A percentile compares a stretch with the other conserved stretches of the same genome.
These are phyloP conservation scores for Eupleurogrammus muticus DNA, from an alignment of 2,797 vertebrate genomes.

Conservation along the genomic window DNA sequence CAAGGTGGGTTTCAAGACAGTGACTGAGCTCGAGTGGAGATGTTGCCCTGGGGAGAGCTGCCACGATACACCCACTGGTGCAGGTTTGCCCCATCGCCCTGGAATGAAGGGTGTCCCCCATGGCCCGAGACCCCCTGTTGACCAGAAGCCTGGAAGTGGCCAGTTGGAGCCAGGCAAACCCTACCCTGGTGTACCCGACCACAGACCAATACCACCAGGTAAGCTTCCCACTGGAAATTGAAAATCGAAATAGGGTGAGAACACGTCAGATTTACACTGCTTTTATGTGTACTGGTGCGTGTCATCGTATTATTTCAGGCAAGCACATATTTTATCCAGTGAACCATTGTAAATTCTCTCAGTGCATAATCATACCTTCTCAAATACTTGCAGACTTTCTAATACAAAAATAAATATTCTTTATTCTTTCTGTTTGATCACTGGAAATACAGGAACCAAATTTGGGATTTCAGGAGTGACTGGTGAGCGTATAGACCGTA, in stretches of 20 bases:
- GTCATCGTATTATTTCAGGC: neutral
- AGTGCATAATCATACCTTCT: neutral
- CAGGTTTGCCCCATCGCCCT: slow-evolving; percentile 80
- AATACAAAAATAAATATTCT: neutral
- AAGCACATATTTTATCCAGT: neutral
- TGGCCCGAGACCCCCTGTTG: slow-evolving; percentile 79
- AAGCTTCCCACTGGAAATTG: slow-evolving; percentile 76
- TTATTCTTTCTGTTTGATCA: neutral
- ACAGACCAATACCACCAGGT: slow-evolving; percentile 77
- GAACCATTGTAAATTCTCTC: neutral
- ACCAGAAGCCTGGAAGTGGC: slow-evolving; percentile 77
- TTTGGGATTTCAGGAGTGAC: slow-evolving; percentile 83
- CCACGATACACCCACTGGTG: slow-evolving; percentile 86
- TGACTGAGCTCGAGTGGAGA: slow-evolving; percentile 95
- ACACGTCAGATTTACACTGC: neutral
- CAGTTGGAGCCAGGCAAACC: slow-evolving; percentile 81
- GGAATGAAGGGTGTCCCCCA: slow-evolving; percentile 86
- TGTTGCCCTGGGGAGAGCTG: slow-evolving; percentile 96
- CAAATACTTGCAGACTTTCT: neutral
- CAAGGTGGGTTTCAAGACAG: slow-evolving; percentile 93
- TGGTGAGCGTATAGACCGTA: slow-evolving; percentile 90
- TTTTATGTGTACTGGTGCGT: neutral
- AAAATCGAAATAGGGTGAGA: slow-evolving; percentile 86
- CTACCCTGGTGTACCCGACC: slow-evolving; percentile 78
- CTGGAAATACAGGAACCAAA: slow-evolving; percentile 83